These are phyloP conservation scores for Acanthococcus lagerstroemiae DNA, from an alignment of 2,888 invertebrate genomes.

Conservation along the genomic window DNA sequence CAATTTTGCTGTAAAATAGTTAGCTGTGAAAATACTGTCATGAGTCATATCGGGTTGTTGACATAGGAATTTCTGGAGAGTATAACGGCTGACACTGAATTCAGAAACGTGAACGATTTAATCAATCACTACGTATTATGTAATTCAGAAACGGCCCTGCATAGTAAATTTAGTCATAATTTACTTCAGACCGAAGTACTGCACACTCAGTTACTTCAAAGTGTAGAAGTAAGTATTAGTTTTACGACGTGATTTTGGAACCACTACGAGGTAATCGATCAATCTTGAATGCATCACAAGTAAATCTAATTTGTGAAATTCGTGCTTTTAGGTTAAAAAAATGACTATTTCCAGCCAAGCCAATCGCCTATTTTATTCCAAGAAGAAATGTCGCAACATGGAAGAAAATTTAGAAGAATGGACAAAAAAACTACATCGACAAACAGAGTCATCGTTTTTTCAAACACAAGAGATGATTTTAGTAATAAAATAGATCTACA, in stretches of 20 bases:
- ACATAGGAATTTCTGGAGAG: conserved; percentile 1
- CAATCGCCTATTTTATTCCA: not conserved
- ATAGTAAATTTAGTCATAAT: not conserved
- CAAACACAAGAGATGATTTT: too few species aligned
- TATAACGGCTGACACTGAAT: not conserved
- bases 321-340: not conserved
- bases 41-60: not conserved
- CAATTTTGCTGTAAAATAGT: not conserved
- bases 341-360: not conserved
- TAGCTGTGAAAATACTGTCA: not conserved
- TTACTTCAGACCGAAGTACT: not conserved
- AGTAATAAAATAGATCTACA: too few species aligned
- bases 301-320: too few species aligned
- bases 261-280: too few species aligned
- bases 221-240: too few species aligned
- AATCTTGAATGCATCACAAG: too few species aligned
- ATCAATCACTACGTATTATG: conserved; percentile 5
- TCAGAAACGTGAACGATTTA: not conserved
- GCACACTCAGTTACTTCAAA: not conserved
- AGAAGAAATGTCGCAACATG: not conserved
- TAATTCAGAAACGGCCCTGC: conserved; percentile 3
- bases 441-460: too few species aligned
- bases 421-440: not conserved
- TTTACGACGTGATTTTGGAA: too few species aligned
- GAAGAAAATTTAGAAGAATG: not conserved